Conservation (phyloP, 1,140 invertebrate species). For the Heliconius melpomene region DNA sequence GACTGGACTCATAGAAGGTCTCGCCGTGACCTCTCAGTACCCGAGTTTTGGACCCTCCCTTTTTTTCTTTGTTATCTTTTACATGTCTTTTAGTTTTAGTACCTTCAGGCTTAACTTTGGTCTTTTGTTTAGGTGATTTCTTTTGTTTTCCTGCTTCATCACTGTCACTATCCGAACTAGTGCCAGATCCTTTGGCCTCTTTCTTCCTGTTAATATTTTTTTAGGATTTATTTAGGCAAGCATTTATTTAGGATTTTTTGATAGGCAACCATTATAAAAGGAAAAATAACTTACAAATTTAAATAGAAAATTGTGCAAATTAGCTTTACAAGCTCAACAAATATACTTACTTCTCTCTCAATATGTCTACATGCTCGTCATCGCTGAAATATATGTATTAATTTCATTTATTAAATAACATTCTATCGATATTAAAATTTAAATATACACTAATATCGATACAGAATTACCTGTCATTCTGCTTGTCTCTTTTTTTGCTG, state of each 20-base stretch:
- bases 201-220: slow-evolving; percentile 21
- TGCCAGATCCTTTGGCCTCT: slow-evolving; percentile 13
- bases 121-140: slow-evolving; percentile 40
- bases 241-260: neutral
- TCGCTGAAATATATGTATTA: slow-evolving; percentile 4
- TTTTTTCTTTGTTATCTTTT: slow-evolving; percentile 27
- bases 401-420: neutral
- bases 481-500: neutral
- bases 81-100: slow-evolving; percentile 33
- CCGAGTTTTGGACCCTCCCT: slow-evolving; percentile 22
- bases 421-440: neutral
- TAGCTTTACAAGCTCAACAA: too few relatives aligned
- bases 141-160: slow-evolving; percentile 36
- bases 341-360: slow-evolving; percentile 22
- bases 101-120: slow-evolving; percentile 30
- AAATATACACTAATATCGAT: neutral
- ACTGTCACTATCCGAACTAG: slow-evolving; percentile 19
- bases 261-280: too few relatives aligned
- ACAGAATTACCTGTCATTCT: neutral
- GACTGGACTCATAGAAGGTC: slow-evolving; percentile 62
- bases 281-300: too few relatives aligned
- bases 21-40: slow-evolving; percentile 37
- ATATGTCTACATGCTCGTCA: slow-evolving; percentile 18
- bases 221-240: too few relatives aligned
- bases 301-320: too few relatives aligned